Evolutionary conservation across 2,797 vertebrate genomes (phyloP).

Genomic region (Peromyscus aztecus): DNA sequence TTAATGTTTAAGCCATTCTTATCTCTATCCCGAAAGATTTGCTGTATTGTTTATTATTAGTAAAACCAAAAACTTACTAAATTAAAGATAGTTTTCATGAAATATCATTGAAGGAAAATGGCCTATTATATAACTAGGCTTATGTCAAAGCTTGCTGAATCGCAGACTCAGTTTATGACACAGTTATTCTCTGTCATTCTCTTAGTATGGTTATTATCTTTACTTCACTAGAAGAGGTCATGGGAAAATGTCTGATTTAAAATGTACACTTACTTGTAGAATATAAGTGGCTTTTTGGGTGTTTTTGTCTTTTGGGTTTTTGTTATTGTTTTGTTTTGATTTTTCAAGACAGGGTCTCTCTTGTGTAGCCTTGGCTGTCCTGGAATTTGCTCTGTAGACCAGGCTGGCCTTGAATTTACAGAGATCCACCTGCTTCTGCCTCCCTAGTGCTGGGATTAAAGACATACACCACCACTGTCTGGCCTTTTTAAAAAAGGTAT

Average conservation of each 20-base stretch:
- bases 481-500: background rate
- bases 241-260: background rate
- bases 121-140: background rate
- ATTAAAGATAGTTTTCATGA: conserved; percentile 36
- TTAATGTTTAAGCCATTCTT: conserved; percentile 35
- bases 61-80: conserved; percentile 15
- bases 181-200: background rate
- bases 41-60: conserved; percentile 27
- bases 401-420: background rate
- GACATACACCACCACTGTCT: background rate
- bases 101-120: background rate
- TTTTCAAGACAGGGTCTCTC: background rate
- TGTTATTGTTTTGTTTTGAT: background rate
- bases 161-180: conserved; percentile 15
- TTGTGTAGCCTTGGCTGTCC: background rate
- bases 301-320: background rate
- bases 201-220: background rate
- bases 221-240: background rate
- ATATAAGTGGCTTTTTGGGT: conserved; percentile 25
- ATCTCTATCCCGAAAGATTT: background rate
- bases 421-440: background rate
- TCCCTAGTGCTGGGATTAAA: background rate
- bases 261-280: background rate
- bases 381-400: background rate
- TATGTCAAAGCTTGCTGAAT: background rate